Conservation (phyloP, 2,888 invertebrate species). For the Chaitophorus viminalis region DNA sequence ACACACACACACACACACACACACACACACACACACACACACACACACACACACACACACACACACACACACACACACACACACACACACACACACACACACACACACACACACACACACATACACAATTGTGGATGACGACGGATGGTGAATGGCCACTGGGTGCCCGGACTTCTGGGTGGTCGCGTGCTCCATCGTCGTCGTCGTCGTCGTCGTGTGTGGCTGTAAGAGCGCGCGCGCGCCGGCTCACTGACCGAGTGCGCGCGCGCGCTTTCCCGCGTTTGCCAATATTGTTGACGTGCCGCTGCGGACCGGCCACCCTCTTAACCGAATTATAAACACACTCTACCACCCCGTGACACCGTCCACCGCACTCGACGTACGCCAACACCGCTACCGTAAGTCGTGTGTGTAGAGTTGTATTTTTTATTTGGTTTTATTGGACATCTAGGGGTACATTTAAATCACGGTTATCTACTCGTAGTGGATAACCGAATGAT, state of each 20-base stretch:
- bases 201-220: conserved; percentile 51
- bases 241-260: neutral
- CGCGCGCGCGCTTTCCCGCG: neutral
- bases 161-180: conserved; percentile 49
- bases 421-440: no score
- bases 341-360: no score
- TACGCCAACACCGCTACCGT: no score
- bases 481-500: no score
- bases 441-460: no score
- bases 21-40: neutral
- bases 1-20: no score
- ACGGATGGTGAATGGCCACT: conserved; percentile 50
- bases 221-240: conserved; percentile 19
- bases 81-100: neutral
- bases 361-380: no score
- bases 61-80: no score
- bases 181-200: conserved; percentile 30
- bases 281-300: neutral
- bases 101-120: neutral
- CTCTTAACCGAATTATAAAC: neutral
- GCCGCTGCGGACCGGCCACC: neutral
- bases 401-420: no score
- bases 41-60: neutral
- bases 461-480: no score
- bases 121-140: neutral